Percentiles rank a stretch among this genome's conserved stretches.
Evolutionary conservation across 2,113 vertebrate species (phyloP).

Genomic region (Thermophis baileyi): DNA sequence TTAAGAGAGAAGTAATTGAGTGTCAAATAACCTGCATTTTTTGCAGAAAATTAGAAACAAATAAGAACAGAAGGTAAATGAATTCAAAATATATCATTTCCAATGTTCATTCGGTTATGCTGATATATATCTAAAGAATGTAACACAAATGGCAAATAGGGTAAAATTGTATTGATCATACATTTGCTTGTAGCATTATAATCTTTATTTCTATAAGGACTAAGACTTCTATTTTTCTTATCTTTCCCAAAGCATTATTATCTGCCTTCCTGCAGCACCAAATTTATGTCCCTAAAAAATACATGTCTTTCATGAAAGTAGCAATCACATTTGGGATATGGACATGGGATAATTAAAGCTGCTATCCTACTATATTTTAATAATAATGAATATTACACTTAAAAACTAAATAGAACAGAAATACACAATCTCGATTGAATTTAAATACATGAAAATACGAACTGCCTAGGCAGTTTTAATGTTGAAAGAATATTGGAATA

Average conservation of each 20-base stretch:
- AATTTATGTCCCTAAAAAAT: not conserved
- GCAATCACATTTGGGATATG: not conserved
- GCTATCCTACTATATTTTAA: not conserved
- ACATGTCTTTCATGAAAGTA: not conserved
- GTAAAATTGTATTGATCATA: not conserved
- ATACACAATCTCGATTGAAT: not conserved
- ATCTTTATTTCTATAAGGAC: not conserved
- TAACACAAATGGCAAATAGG: not conserved
- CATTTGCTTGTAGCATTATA: no score
- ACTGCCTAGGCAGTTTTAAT: not conserved
- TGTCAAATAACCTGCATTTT: not conserved
- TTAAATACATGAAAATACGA: not conserved
- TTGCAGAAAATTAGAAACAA: not conserved
- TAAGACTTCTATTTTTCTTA: not conserved
- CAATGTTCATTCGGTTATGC: not conserved
- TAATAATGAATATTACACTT: not conserved
- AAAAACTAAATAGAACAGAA: not conserved
- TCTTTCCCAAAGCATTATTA: not conserved
- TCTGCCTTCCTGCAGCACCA: not conserved
- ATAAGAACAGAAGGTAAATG: not conserved
- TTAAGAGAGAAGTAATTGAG: not conserved
- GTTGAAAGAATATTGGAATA: not conserved
- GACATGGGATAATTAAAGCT: not conserved
- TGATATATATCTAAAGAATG: not conserved
- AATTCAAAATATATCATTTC: not conserved